Conservation (phyloP, 2,797 vertebrate species). For the Corythornis leucogaster region DNA sequence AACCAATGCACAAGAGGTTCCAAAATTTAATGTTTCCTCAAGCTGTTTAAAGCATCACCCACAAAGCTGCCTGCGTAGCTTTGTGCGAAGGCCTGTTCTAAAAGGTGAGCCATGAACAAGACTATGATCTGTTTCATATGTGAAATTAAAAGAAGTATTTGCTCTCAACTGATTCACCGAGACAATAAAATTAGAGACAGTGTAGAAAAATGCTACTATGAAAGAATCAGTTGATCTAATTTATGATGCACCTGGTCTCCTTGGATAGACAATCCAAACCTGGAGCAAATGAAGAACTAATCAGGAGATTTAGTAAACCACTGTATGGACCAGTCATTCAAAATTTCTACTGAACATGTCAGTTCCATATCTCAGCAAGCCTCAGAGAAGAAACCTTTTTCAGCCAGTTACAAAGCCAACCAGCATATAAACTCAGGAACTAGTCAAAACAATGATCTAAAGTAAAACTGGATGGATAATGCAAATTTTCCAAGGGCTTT, state of each 20-base stretch:
- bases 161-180: neutral
- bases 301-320: neutral
- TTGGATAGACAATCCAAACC: neutral
- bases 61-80: neutral
- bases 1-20: neutral
- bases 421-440: neutral
- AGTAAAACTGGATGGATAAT: neutral
- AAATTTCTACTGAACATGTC: neutral
- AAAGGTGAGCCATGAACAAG: neutral
- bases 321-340: neutral
- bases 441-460: neutral
- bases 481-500: neutral
- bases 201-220: neutral
- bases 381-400: neutral
- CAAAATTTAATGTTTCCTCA: neutral
- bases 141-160: neutral
- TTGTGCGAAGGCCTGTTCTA: neutral
- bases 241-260: neutral
- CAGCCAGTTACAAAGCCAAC: neutral
- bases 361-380: neutral
- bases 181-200: neutral
- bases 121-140: neutral
- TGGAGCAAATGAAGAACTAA: neutral
- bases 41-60: neutral
- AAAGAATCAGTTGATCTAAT: neutral